Base-by-base conservation (phyloP, 2,888 invertebrate genomes). In the Hermodice carunculata region DNA sequence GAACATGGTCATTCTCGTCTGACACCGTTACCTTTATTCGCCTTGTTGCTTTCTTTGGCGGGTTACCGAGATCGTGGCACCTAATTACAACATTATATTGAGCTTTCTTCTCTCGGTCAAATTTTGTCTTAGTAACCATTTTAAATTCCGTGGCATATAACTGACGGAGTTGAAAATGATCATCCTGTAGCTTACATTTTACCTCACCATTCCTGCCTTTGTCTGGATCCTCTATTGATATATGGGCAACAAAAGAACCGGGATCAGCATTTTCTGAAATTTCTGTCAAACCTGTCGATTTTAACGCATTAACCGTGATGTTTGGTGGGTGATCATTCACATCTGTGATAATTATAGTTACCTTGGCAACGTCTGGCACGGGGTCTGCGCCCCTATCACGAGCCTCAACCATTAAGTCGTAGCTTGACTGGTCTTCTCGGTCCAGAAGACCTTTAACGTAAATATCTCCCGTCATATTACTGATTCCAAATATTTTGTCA, bases 381-480 rank as follows among this genome's bases (percentile, higher is more conserved):
- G 65, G 46, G 4, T 60, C 56, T 22, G 4, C 56, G 8, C 66
- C 66, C 1, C 40, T 28, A 34, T 66, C 66, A 58, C 19, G 14
- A 5, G 61, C 61, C 31, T 43, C 44, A 2, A 60, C 52, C 1
- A 42, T 40, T 29, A 60, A 52, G 17, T 34, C n/a, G n/a, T 40
- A 22, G 22, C 24, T 40, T 40, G 42, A 8, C 40, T 34, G 26
- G 28, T 14, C 42, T 17, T 60, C 52, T 8, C 40, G 17, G 42
- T 37, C 42, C 43, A 60, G 40, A 5, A 17, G 40, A 2, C 22
- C 29, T 19, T 14, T 51, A 3, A 52, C 26, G n/a, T 22, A 19
- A 8, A 60, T 42, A 0, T 52, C 52, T 8, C 52, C 61, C n/a
- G 40, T 44, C 6, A 17, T 26, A 6, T 51, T 29, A 28, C 40